Evolutionary conservation across 2,797 vertebrate genomes (phyloP).

Genomic region (Todus mexicanus): DNA sequence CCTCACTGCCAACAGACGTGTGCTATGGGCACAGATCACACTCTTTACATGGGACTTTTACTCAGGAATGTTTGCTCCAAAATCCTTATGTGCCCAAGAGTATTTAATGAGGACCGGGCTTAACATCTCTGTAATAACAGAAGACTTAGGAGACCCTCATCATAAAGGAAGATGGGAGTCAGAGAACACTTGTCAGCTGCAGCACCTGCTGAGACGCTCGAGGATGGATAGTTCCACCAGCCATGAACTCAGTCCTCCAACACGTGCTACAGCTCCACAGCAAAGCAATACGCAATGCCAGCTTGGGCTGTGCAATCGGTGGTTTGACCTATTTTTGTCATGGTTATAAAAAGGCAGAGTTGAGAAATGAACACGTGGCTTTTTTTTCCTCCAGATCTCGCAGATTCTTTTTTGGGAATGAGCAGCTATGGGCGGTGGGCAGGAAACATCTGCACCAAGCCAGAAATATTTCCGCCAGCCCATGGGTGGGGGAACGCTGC

Average conservation of each 20-base stretch:
- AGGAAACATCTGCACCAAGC: not conserved
- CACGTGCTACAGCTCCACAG: not conserved
- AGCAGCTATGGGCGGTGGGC: not conserved
- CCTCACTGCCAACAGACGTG: not conserved
- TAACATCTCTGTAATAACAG: not conserved
- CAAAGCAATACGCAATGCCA: not conserved
- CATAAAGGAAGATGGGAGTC: not conserved
- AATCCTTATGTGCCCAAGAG: not conserved
- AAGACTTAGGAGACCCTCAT: not conserved
- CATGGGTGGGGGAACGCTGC: not conserved
- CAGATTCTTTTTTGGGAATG: not conserved
- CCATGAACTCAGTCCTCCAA: not conserved
- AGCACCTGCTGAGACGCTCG: accelerated
- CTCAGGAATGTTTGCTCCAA: not conserved
- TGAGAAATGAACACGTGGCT: not conserved
- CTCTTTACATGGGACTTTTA: not conserved
- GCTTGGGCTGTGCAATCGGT: not conserved
- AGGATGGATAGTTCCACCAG: not conserved
- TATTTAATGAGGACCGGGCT: not conserved
- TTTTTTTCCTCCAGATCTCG: not conserved
- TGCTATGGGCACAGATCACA: not conserved
- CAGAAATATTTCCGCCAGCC: not conserved
- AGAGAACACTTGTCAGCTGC: not conserved
- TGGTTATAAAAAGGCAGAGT: not conserved
- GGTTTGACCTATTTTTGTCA: not conserved